Base-by-base conservation (phyloP, 1,140 invertebrate species). In the Ptiloglossa arizonensis region DNA sequence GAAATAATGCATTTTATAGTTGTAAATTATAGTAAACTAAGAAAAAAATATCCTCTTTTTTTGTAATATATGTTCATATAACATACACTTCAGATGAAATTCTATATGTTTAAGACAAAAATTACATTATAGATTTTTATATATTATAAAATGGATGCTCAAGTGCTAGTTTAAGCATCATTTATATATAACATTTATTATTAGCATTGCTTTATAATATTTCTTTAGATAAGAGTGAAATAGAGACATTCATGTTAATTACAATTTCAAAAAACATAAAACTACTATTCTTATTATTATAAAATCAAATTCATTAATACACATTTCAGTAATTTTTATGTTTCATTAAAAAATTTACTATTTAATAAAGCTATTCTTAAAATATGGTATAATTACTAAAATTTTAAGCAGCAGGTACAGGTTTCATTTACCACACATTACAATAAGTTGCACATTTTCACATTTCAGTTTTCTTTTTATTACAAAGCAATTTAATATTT, bases 361-460 rank as follows among this genome's bases (percentile, higher is more conserved):
- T 9, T 6, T 1, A 44, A 67, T 54, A 54, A 29, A 46, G 54
- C 13, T n/a, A 41, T 52, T 59, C 6, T 29, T 29, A 44, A 29
- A 50, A 68, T 75, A 80, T 19, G 17, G 27, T 38, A n/a, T 63
- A 64, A 60, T 52, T 66, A 73, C 52, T 67, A 48, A 54, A 52
- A 74, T 24, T 81, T 48, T 64, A 66, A 62, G 41, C 41, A 2
- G 11, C 8, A 64, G 9, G 19, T 44, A 54, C 35, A 44, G 17
- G 44, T 66, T 38, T 38, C 44, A 57, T 68, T 69, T 27, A 35
- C n/a, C 1, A 13, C 6, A 44, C 5, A 67, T 27, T 67, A 59
- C 22, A 38, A 48, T 68, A 75, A 59, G 54, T 69, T 38, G 44
- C 19, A 38, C 54, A 75, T 24, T 54, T 15, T 9, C 17, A 75